A percentile compares a stretch with the other conserved stretches of the same genome.
phyloP scores from a whole-genome alignment of 2,797 vertebrate species.

The Synanceia verrucosa region DNA sequence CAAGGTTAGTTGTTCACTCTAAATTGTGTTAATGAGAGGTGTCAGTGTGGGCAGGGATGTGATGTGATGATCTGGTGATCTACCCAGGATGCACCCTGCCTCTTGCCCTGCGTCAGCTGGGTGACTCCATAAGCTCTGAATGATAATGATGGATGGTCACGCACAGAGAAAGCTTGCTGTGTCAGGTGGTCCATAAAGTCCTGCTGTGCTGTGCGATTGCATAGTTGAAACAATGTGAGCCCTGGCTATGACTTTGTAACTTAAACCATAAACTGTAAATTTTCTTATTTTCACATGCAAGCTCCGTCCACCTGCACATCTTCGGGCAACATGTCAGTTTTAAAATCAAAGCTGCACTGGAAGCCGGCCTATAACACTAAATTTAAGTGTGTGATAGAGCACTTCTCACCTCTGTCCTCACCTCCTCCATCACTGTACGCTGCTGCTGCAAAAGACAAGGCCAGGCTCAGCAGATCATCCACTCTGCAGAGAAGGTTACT shows the following conservation, averaged over 20 bases:
- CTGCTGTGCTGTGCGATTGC: not conserved
- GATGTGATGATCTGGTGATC: not conserved
- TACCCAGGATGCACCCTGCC: not conserved
- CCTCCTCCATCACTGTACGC: too few relatives aligned
- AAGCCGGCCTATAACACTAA: not conserved
- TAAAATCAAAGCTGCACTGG: not conserved
- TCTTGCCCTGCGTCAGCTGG: not conserved
- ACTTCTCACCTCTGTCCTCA: too few relatives aligned
- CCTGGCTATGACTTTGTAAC: not conserved
- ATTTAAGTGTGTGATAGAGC: not conserved
- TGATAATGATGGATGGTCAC: not conserved
- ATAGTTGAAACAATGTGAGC: not conserved
- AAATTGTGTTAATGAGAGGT: not conserved
- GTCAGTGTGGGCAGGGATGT: not conserved
- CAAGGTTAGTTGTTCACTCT: not conserved
- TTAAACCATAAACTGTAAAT: not conserved
- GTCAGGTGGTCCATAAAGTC: not conserved
- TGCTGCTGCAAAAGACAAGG: too few relatives aligned
- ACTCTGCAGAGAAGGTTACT: too few relatives aligned
- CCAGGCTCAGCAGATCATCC: too few relatives aligned
- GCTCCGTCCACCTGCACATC: not conserved
- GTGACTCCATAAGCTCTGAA: not conserved
- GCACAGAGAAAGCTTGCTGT: not conserved
- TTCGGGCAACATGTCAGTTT: not conserved
- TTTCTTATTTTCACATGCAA: not conserved